A percentile compares a stretch with the other conserved stretches of the same genome.
phyloP scores from a whole-genome alignment of 1,140 invertebrate genomes.

The Gonatopus flavifemur region DNA sequence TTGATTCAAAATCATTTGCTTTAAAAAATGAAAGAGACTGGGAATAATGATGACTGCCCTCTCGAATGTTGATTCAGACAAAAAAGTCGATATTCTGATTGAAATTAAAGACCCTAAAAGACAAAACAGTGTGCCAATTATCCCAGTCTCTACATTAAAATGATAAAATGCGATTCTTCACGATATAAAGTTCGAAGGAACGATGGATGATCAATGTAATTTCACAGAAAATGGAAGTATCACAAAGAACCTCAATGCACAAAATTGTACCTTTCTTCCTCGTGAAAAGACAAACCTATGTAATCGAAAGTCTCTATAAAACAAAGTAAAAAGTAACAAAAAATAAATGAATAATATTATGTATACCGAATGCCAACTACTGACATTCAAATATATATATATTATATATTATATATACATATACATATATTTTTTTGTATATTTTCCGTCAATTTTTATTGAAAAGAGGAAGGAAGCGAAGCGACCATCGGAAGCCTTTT shows the following conservation, averaged over 20 bases:
- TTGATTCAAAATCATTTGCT: no score
- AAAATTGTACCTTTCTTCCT: constrained; percentile 45
- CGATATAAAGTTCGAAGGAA: constrained; percentile 8
- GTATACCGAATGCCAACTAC: no score
- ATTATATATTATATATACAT: constrained; percentile 44
- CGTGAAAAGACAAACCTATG: constrained; percentile 35
- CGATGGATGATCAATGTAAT: constrained; percentile 4
- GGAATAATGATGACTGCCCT: no score
- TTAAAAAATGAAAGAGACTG: no score
- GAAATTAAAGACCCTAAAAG: constrained; percentile 8
- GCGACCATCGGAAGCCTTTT: no score
- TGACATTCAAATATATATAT: constrained; percentile 35
- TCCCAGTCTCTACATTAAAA: constrained; percentile 4
- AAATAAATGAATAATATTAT: constrained; percentile 34
- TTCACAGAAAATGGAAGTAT: constrained; percentile 20
- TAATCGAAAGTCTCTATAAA: constrained; percentile 48
- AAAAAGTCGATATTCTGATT: background rate
- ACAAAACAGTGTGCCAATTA: constrained; percentile 15
- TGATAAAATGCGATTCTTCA: background rate
- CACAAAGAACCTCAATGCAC: constrained; percentile 29
- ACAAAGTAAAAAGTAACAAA: constrained; percentile 27
- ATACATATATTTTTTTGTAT: no score
- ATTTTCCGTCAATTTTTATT: no score
- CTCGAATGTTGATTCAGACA: no score
- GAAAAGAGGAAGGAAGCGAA: no score